Percentiles rank a stretch among this genome's conserved stretches.
phyloP scores from a whole-genome alignment of 2,113 vertebrate genomes.

The Furnarius figulus region DNA sequence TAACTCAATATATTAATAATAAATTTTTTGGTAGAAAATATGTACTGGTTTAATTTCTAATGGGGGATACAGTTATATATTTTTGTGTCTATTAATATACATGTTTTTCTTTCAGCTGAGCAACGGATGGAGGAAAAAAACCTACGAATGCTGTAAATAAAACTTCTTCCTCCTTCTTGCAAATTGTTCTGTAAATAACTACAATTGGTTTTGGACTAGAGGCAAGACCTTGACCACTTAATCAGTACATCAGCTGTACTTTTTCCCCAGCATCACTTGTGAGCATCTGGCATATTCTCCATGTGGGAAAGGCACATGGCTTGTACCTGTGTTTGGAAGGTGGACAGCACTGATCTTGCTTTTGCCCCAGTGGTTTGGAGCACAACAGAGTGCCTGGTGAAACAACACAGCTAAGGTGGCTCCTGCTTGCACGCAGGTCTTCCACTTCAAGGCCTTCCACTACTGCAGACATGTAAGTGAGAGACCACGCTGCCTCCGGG shows the following conservation, averaged over 20 bases:
- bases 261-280: slow-evolving; percentile 26
- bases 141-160: not conserved
- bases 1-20: not conserved
- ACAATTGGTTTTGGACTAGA: not conserved
- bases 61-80: not conserved
- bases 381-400: not conserved
- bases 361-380: not conserved
- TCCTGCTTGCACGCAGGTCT: not conserved
- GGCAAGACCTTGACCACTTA: slow-evolving; percentile 28
- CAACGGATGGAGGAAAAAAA: not conserved
- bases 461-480: not conserved
- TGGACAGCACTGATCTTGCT: not conserved
- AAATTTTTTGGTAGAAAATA: not conserved
- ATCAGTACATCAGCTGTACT: slow-evolving; percentile 51
- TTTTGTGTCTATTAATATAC: not conserved
- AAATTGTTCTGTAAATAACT: not conserved
- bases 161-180: not conserved
- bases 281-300: slow-evolving; percentile 11
- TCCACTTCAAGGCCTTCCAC: not conserved
- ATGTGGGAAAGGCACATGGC: not conserved
- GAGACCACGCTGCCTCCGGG: accelerated
- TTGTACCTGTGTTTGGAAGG: not conserved
- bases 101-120: not conserved
- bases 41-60: not conserved
- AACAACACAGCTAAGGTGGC: not conserved